Percentiles rank a stretch among this genome's conserved stretches.
Evolutionary conservation across 2,797 vertebrate species (phyloP).

Genomic region (Pangasius krempfi): DNA sequence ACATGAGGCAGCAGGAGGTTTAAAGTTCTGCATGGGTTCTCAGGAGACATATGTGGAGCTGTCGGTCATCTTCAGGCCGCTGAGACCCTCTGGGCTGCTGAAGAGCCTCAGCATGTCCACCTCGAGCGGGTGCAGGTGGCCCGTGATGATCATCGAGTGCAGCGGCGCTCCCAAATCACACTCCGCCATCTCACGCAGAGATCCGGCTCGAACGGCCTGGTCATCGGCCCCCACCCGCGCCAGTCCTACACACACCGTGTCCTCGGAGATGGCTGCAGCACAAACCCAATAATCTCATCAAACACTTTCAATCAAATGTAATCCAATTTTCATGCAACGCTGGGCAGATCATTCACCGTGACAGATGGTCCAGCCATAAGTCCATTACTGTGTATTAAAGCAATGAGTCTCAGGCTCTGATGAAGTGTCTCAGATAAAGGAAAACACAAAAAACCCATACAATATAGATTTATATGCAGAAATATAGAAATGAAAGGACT

Average conservation of each 20-base stretch:
- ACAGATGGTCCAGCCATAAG: slow-evolving; percentile 30
- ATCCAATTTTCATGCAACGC: slow-evolving; percentile 35
- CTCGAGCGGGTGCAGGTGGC: slow-evolving; percentile 89
- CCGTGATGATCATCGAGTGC: slow-evolving; percentile 89
- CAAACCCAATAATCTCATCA: slow-evolving; percentile 18
- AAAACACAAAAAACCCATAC: not conserved
- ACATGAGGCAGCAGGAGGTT: not conserved
- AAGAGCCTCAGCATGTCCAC: slow-evolving; percentile 88
- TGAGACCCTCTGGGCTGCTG: slow-evolving; percentile 69
- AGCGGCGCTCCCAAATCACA: slow-evolving; percentile 86
- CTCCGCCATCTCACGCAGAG: slow-evolving; percentile 79
- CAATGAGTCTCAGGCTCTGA: not conserved
- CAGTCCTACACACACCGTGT: slow-evolving; percentile 88
- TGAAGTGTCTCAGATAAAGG: not conserved
- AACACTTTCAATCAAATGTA: slow-evolving; percentile 42
- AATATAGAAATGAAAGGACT: not conserved
- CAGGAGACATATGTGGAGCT: slow-evolving; percentile 72
- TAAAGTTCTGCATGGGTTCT: slow-evolving; percentile 17
- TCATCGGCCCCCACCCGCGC: slow-evolving; percentile 87
- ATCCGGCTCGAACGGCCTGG: slow-evolving; percentile 81
- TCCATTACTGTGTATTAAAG: slow-evolving; percentile 9
- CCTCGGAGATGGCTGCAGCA: slow-evolving; percentile 81
- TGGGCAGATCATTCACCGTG: slow-evolving; percentile 19
- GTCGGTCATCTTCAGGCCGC: slow-evolving; percentile 63
- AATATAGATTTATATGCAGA: too few relatives aligned